These are phyloP conservation scores for Littorina saxatilis DNA, from an alignment of 1,140 invertebrate species.

Conservation along the genomic window DNA sequence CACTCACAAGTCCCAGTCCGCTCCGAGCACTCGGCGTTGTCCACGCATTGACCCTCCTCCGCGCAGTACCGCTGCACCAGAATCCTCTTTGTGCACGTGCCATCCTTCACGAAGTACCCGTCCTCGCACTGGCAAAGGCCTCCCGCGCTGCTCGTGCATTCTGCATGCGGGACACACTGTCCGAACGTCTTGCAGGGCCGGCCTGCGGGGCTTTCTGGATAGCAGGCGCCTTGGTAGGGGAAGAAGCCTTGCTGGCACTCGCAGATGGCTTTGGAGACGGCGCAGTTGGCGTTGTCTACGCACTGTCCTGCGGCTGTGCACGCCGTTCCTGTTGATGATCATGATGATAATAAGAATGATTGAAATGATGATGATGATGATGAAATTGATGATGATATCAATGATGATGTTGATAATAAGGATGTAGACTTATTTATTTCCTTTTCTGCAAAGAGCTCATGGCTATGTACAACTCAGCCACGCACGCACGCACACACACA, in stretches of 20 bases:
- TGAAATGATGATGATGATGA: too few species aligned
- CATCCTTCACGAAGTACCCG: conserved; percentile 33
- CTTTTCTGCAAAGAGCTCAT: too few species aligned
- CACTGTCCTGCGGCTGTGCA: conserved; percentile 39
- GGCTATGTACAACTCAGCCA: too few species aligned
- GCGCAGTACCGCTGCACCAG: conserved; percentile 32
- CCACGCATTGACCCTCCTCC: conserved; percentile 27
- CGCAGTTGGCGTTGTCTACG: conserved; percentile 36
- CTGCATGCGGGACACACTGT: conserved; percentile 30
- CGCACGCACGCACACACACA: too few species aligned
- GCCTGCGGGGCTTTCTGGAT: conserved; percentile 13
- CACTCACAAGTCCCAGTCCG: conserved; percentile 27
- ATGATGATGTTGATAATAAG: too few species aligned
- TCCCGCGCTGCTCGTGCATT: conserved; percentile 37
- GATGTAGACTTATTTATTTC: too few species aligned
- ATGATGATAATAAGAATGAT: too few species aligned
- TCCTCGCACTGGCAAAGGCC: conserved; percentile 36
- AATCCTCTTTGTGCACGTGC: conserved; percentile 29
- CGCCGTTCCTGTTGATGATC: too few species aligned
- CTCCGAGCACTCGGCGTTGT: conserved; percentile 29
- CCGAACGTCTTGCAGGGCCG: conserved; percentile 32
- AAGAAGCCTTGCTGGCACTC: conserved; percentile 31
- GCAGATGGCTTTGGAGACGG: conserved; percentile 20
- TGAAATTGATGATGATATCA: too few species aligned
- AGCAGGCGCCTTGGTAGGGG: conserved; percentile 21